Evolutionary conservation across 2,888 invertebrate species (phyloP).

Genomic region (Mythimna impura): DNA sequence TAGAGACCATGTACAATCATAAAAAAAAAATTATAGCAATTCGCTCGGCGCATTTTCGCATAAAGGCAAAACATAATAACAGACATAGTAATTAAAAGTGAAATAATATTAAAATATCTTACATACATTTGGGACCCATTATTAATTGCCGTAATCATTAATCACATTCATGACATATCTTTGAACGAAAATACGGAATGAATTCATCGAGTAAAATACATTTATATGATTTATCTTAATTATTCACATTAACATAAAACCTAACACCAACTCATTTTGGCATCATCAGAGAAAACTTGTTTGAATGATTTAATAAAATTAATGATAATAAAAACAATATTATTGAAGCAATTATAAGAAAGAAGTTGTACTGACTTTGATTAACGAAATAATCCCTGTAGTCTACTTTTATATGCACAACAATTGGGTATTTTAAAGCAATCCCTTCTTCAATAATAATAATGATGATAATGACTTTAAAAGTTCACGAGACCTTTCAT

Average conservation of each 20-base stretch:
- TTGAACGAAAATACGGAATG: conserved; percentile 5
- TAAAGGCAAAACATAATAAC: conserved; percentile 23
- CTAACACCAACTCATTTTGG: background rate
- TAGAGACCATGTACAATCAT: conserved; percentile 13
- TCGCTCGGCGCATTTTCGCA: conserved; percentile 45
- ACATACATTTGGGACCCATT: conserved; percentile 1
- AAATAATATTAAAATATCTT: conserved; percentile 18
- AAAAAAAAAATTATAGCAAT: conserved; percentile 19
- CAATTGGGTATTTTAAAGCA: background rate
- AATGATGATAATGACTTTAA: background rate
- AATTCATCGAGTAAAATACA: conserved; percentile 3
- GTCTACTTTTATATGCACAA: background rate
- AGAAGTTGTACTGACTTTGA: background rate
- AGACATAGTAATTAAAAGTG: background rate
- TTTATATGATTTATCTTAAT: conserved; percentile 1
- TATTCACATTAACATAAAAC: conserved; percentile 6
- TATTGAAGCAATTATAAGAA: background rate
- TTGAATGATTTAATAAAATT: background rate
- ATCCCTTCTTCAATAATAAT: background rate
- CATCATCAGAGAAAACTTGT: background rate
- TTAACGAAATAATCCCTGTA: background rate
- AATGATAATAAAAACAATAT: background rate
- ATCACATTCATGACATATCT: background rate
- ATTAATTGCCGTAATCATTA: background rate
- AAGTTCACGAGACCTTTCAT: background rate